These are phyloP conservation scores for Poeciliopsis gracilis DNA, from an alignment of 2,797 vertebrate genomes.

Conservation along the genomic window DNA sequence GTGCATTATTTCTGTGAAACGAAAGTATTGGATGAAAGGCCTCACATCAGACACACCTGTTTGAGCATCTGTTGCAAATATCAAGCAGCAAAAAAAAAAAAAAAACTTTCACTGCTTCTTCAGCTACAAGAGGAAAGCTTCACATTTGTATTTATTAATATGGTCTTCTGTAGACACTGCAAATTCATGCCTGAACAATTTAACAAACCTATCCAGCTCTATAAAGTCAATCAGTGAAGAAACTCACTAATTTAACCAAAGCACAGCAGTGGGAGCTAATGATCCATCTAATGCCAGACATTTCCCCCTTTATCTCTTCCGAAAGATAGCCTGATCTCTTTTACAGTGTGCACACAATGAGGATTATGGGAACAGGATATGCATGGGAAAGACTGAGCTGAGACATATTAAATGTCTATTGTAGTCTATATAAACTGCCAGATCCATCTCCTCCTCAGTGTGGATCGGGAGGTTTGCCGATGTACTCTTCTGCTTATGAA, in stretches of 20 bases:
- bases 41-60: not conserved
- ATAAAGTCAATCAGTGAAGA: slow-evolving; percentile 12
- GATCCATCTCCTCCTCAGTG: slow-evolving; percentile 4
- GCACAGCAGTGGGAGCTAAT: slow-evolving; percentile 21
- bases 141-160: not conserved
- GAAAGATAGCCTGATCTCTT: slow-evolving; percentile 4
- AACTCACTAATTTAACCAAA: slow-evolving; percentile 19
- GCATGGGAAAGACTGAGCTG: slow-evolving; percentile 13
- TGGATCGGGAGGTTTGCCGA: slow-evolving; percentile 11
- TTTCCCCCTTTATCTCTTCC: slow-evolving; percentile 1
- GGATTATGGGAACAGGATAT: slow-evolving; percentile 18
- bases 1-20: not conserved
- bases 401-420: slow-evolving; percentile 19
- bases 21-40: slow-evolving; percentile 17
- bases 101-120: not conserved
- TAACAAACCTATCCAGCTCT: not conserved
- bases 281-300: slow-evolving; percentile 11
- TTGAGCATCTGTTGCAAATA: slow-evolving; percentile 8
- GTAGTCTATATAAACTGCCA: not conserved
- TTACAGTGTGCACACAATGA: not conserved
- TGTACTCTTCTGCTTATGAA: slow-evolving; percentile 18
- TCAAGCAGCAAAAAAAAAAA: slow-evolving; percentile 1
- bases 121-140: not conserved
- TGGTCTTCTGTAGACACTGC: not conserved
- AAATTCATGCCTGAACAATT: not conserved